Evolutionary conservation across 2,888 invertebrate species (phyloP).

Genomic region (Periphyllus acericola): DNA sequence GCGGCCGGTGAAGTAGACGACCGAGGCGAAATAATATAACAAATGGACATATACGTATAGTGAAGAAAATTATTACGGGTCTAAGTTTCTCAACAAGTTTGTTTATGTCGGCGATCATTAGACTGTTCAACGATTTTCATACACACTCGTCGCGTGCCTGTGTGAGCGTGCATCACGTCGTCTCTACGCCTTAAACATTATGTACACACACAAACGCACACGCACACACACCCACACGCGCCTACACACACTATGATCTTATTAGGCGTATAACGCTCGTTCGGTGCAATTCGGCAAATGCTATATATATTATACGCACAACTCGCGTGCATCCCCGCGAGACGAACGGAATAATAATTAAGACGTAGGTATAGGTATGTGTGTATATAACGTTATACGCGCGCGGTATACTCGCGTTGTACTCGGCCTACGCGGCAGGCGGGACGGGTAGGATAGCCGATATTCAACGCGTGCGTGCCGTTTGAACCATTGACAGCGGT

Average conservation of each 20-base stretch:
- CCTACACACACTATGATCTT: background rate
- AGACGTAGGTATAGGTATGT: background rate
- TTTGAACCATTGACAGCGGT: background rate
- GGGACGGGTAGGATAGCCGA: no score
- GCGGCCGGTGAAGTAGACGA: background rate
- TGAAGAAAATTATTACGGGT: constrained; percentile 11
- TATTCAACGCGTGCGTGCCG: background rate
- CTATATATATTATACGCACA: constrained; percentile 1
- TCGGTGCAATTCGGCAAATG: background rate
- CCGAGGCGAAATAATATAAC: background rate
- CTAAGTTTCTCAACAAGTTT: constrained; percentile 34
- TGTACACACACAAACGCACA: background rate
- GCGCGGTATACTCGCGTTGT: no score
- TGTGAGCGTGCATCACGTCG: no score
- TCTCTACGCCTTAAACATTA: no score
- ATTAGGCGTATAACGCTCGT: background rate
- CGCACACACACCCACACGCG: background rate
- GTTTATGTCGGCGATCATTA: constrained; percentile 24
- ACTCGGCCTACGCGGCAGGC: no score
- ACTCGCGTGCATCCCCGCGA: background rate
- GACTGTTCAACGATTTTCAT: constrained; percentile 30
- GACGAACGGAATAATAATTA: constrained; percentile 26
- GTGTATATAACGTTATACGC: no score
- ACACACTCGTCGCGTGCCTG: background rate
- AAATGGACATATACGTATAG: background rate